These are phyloP conservation scores for Xenopus laevis DNA, from an alignment of 2,113 vertebrate species.

Conservation along the genomic window DNA sequence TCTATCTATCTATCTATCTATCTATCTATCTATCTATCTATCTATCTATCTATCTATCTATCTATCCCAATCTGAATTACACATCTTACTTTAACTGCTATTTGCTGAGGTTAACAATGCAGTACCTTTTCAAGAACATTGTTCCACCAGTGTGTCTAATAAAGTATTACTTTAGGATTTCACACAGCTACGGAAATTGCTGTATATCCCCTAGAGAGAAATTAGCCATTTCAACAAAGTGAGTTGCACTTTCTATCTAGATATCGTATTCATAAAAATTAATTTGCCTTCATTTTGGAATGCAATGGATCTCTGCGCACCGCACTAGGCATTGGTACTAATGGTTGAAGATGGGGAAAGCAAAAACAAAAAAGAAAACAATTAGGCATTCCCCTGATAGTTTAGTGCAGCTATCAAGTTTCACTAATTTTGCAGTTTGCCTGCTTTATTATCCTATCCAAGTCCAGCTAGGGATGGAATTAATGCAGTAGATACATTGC, in stretches of 20 bases:
- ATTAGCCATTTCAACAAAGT: slow-evolving; percentile 49
- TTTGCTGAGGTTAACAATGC: slow-evolving; percentile 35
- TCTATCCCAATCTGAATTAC: background rate
- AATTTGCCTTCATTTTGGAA: slow-evolving; percentile 52
- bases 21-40: too few relatives aligned
- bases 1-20: too few relatives aligned
- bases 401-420: slow-evolving; percentile 53
- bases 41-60: too few relatives aligned
- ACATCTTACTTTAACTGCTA: background rate
- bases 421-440: slow-evolving; percentile 47
- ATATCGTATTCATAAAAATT: slow-evolving; percentile 56
- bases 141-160: slow-evolving; percentile 26
- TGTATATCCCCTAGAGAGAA: slow-evolving; percentile 50
- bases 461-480: slow-evolving; percentile 61
- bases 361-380: slow-evolving; percentile 10
- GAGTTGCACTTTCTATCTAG: slow-evolving; percentile 48
- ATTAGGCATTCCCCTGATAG: slow-evolving; percentile 48
- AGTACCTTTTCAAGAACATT: slow-evolving; percentile 11
- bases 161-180: slow-evolving; percentile 48
- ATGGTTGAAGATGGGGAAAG: slow-evolving; percentile 43
- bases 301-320: slow-evolving; percentile 57
- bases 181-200: slow-evolving; percentile 52
- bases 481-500: slow-evolving; percentile 60
- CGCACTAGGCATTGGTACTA: slow-evolving; percentile 48
- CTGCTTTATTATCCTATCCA: slow-evolving; percentile 59